A percentile compares a stretch with the other conserved stretches of the same genome.
These are phyloP conservation scores for Geodia barretti DNA, from an alignment of 37 sponge, comb jelly and placozoan species.

Conservation along the genomic window DNA sequence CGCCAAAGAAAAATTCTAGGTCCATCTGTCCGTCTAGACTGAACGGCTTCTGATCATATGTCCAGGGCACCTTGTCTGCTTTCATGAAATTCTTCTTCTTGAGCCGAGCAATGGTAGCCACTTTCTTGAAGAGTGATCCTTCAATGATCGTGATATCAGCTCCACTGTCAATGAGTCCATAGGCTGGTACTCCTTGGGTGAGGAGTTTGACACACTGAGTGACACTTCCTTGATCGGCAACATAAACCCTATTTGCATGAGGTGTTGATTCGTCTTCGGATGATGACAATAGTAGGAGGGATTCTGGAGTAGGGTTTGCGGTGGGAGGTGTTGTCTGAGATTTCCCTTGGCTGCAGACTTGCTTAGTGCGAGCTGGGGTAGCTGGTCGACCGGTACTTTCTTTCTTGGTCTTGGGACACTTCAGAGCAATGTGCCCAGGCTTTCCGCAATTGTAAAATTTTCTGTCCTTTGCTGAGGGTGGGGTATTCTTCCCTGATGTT, in stretches of 20 bases:
- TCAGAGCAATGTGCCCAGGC: neutral
- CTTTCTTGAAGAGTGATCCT: slow-evolving; percentile 19
- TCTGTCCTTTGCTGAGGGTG: neutral
- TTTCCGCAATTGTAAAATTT: neutral
- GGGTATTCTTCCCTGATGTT: neutral
- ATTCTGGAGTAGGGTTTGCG: neutral
- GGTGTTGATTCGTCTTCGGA: neutral
- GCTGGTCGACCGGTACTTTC: neutral
- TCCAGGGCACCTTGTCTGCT: slow-evolving; percentile 27
- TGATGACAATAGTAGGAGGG: neutral
- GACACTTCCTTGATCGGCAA: slow-evolving; percentile 31
- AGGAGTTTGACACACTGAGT: slow-evolving; percentile 34
- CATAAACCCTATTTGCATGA: neutral
- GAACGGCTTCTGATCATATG: slow-evolving; percentile 34
- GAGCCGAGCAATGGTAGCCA: slow-evolving; percentile 16
- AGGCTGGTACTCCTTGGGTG: slow-evolving; percentile 38
- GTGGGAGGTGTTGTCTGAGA: neutral
- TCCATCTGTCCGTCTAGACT: slow-evolving; percentile 41
- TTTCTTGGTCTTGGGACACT: neutral
- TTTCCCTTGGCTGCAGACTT: neutral
- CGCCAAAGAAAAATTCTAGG: slow-evolving; percentile 33
- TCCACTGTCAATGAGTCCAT: slow-evolving; percentile 37
- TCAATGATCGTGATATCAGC: slow-evolving; percentile 40
- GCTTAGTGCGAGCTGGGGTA: neutral
- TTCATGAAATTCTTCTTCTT: slow-evolving; percentile 25